Conservation (phyloP, 92 coral and sea anemone genomes). For the Heteractis magnifica region DNA sequence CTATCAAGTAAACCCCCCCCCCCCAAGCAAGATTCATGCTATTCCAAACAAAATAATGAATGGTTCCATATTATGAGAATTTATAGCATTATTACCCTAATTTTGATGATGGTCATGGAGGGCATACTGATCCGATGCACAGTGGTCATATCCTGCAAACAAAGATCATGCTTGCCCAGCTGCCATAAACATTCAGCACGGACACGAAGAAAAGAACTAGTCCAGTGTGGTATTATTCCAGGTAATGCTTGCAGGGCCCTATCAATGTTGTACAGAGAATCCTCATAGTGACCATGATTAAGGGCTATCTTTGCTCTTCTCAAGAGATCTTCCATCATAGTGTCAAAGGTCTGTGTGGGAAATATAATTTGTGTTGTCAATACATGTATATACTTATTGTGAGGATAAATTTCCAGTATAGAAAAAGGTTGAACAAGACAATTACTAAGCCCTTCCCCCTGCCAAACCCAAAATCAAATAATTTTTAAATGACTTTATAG, state of each 20-base stretch:
- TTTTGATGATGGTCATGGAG: not conserved
- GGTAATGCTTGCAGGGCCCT: conserved; percentile 19
- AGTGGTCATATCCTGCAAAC: conserved; percentile 16
- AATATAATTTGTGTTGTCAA: not conserved
- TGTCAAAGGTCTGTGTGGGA: not conserved
- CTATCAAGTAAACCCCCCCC: no score
- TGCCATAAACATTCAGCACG: conserved; percentile 55
- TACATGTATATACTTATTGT: no score
- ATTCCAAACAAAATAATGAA: no score
- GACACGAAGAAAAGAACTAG: conserved; percentile 14
- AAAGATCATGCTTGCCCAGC: not conserved
- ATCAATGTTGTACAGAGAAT: conserved; percentile 30
- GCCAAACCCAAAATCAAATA: no score
- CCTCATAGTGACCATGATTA: conserved; percentile 19
- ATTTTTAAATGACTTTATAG: no score
- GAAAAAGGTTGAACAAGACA: no score
- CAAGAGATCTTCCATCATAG: not conserved
- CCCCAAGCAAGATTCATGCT: no score
- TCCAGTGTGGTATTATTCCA: not conserved
- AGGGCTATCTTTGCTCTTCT: conserved; percentile 16
- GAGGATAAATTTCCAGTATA: no score
- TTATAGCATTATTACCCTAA: not conserved
- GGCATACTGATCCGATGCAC: not conserved
- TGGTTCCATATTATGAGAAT: not conserved
- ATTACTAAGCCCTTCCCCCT: no score